Base-by-base conservation (phyloP, 2,797 vertebrate genomes). In the Pseudotriccus pelzelni region DNA sequence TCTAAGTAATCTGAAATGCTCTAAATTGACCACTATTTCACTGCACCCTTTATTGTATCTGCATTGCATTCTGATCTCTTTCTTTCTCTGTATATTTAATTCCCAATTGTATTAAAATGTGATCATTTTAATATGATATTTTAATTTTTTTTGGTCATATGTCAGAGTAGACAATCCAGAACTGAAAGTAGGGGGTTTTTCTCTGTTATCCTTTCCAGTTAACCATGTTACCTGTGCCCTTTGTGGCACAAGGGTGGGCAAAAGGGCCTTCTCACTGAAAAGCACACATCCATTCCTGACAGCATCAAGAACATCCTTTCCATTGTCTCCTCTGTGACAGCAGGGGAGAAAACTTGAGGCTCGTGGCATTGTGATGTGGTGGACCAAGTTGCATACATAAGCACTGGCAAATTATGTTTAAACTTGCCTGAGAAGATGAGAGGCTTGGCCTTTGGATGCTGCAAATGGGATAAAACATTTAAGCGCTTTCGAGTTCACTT, bases 271-370 rank as follows among this genome's bases (percentile, higher is more conserved):
- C 21, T 98, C 98, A 60, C 93, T 98, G 91, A 98, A 98, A 98
- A 95, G 96, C 97, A 62, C 98, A 98, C 93, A 98, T 98, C 96
- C 97, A 97, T 64, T 98, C 98, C 76, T 94, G 96, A 8, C 98
- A 98, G 97, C 97, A 97, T 56, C 97, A 98, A 37, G 98, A 98
- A 91, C 41, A 96, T 5, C 98, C 98, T 13, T 98, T 98, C 93
- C 95, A 89, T 4, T 98, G 97, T 82, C 98, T 98, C 96, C 98
- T 98, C 97, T 98, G 98, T 69, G 98, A 97, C 50, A 98, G 97
- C 95, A 97, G 98, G 97, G 98, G 68, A 41, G 59, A 76, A 46
- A 81, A 78, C 28, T 1, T 55, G 49, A 67, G n/a, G 50, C 37
- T 90, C 0, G 0, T 78, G 52, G 15, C 12, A 13, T 0, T 23